These are phyloP conservation scores for Protobothrops flavoviridis DNA, from an alignment of 2,113 vertebrate species.

Conservation along the genomic window DNA sequence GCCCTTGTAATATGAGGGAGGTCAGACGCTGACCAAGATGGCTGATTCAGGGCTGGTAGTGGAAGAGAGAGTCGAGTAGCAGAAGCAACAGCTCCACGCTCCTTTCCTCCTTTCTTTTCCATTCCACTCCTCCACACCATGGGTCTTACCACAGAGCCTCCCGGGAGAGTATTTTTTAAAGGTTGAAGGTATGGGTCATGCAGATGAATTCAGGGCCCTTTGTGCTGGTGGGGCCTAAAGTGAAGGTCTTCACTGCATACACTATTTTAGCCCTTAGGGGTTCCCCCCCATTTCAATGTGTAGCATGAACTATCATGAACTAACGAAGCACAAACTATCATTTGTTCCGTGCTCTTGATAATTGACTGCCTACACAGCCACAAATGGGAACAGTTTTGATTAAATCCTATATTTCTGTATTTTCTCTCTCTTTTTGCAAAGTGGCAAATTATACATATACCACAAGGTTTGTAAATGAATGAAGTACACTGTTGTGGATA, in stretches of 20 bases:
- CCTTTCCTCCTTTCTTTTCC: background rate
- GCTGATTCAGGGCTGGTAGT: background rate
- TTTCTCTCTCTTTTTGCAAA: background rate
- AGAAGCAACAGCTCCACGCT: background rate
- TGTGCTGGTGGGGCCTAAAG: background rate
- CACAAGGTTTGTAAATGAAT: background rate
- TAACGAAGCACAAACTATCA: background rate
- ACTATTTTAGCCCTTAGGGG: background rate
- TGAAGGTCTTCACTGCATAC: background rate
- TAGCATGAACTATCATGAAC: background rate
- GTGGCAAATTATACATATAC: background rate
- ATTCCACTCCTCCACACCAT: background rate
- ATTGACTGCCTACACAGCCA: background rate
- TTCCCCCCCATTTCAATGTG: background rate
- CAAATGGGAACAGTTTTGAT: background rate
- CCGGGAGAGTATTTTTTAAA: background rate
- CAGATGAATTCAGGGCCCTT: background rate
- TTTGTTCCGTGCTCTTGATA: background rate
- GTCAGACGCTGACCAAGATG: background rate
- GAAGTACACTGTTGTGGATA: background rate
- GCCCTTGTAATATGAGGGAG: background rate
- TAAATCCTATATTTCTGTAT: background rate
- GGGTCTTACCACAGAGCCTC: background rate
- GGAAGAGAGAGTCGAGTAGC: background rate
- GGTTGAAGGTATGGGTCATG: background rate